These are phyloP conservation scores for Chiloscyllium plagiosum DNA, from an alignment of 2,113 vertebrate genomes.

Conservation along the genomic window DNA sequence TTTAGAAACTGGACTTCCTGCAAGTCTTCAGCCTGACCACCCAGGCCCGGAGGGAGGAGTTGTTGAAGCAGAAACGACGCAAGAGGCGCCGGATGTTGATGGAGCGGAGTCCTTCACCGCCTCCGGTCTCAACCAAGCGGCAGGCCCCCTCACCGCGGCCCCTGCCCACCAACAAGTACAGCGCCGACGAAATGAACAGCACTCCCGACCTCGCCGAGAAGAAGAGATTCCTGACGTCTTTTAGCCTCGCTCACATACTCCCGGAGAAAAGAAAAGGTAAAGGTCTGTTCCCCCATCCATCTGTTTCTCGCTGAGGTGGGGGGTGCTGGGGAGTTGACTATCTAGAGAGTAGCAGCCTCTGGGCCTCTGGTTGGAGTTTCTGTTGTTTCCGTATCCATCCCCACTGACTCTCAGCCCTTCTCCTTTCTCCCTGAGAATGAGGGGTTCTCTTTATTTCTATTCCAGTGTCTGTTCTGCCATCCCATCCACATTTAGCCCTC, in stretches of 20 bases:
- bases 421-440: not conserved
- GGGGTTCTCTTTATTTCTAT: not conserved
- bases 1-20: slow-evolving; percentile 91
- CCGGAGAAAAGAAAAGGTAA: slow-evolving; percentile 83
- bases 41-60: slow-evolving; percentile 73
- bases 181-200: slow-evolving; percentile 89
- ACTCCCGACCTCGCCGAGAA: slow-evolving; percentile 92
- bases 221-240: slow-evolving; percentile 88
- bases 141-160: slow-evolving; percentile 61
- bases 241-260: slow-evolving; percentile 87
- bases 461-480: not conserved
- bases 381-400: not conserved
- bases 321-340: no score
- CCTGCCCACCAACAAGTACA: slow-evolving; percentile 83
- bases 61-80: slow-evolving; percentile 82
- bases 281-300: not conserved
- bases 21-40: slow-evolving; percentile 84
- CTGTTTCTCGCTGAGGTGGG: not conserved
- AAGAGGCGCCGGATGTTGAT: slow-evolving; percentile 88
- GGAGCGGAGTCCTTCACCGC: slow-evolving; percentile 85
- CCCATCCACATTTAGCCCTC: not conserved
- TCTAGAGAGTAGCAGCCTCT: not conserved
- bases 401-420: not conserved
- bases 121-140: slow-evolving; percentile 70
- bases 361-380: not conserved